Evolutionary conservation across 1,140 invertebrate species (phyloP).

Genomic region (Papilio xuthus): DNA sequence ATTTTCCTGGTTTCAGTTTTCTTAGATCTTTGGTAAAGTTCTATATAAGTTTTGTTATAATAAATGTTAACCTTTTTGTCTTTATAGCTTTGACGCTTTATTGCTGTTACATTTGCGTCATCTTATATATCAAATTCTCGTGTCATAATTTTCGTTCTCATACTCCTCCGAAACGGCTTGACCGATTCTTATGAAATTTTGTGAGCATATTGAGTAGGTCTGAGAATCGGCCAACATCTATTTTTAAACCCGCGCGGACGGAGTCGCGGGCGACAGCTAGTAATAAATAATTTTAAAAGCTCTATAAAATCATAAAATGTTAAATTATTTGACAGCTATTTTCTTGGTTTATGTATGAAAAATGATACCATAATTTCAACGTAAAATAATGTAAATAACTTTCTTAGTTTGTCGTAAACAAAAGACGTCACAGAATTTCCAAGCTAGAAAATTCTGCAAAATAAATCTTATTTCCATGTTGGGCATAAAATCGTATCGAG

Average conservation of each 20-base stretch:
- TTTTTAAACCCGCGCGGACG: no score
- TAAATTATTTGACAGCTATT: no score
- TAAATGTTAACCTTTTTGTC: not conserved
- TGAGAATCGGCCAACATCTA: no score
- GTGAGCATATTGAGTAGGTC: no score
- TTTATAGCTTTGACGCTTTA: no score
- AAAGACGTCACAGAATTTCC: not conserved
- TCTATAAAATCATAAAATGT: no score
- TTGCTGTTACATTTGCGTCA: no score
- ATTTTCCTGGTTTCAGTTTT: not conserved
- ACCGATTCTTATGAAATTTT: no score
- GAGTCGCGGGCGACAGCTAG: no score
- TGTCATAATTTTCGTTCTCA: no score
- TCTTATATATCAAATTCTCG: no score
- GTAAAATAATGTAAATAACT: not conserved
- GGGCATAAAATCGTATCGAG: conserved; percentile 21
- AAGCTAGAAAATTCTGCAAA: not conserved
- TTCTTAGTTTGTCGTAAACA: not conserved
- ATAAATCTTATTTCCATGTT: conserved; percentile 29
- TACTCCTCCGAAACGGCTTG: no score
- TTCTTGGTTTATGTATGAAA: not conserved
- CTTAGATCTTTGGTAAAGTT: not conserved
- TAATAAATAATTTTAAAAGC: not conserved
- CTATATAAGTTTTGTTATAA: not conserved
- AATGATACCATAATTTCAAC: not conserved